Base-by-base conservation (phyloP, 2,797 vertebrate genomes). In the Lepidocolaptes lacrymiger region DNA sequence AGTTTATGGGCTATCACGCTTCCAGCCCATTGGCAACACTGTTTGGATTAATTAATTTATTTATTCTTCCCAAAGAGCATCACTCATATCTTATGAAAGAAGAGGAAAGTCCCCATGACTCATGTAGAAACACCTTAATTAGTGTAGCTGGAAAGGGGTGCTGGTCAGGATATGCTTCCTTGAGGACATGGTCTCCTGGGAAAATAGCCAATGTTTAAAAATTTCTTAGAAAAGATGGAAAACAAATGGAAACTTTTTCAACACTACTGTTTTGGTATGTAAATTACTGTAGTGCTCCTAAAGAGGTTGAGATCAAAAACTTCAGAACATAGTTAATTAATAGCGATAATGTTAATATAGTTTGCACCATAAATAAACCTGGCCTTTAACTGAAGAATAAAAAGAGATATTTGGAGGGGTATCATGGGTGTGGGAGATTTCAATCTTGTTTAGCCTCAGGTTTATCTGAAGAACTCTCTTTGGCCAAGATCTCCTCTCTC, bases 51-150 rank as follows among this genome's bases (percentile, higher is more conserved):
- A 36, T 85, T 85, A 49, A 79, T 90, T 79, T 85, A 85, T 67
- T 79, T 73, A 36, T 36, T 67, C 79, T 73, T n/a, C 32, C 37
- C 30, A 55, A 91, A 93, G 48, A 89, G 34, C 77, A 83, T 86
- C 91, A 87, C 55, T 89, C 80, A 24, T 46, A 66, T 93, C 94
- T 91, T 79, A 83, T n/a, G 73, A 95, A 95, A 96, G 87, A 85
- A 36, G 28, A 95, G 69, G 95, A 97, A 96, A 97, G 87, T 85
- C 95, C 95, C 92, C 0, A 0, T 98, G 97, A 97, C 92, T 97
- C 97, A 97, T 34, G 87, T 32, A 93, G 83, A 85, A 95, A 75
- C 83, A 96, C 92, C 93, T 96, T 74, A 93, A 94, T 91, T 68
- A 87, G 68, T 4, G 14, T 9, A 94, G 82, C 72, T 91, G 85